These are phyloP conservation scores for Centropus unirufus DNA, from an alignment of 2,113 vertebrate species.

Conservation along the genomic window DNA sequence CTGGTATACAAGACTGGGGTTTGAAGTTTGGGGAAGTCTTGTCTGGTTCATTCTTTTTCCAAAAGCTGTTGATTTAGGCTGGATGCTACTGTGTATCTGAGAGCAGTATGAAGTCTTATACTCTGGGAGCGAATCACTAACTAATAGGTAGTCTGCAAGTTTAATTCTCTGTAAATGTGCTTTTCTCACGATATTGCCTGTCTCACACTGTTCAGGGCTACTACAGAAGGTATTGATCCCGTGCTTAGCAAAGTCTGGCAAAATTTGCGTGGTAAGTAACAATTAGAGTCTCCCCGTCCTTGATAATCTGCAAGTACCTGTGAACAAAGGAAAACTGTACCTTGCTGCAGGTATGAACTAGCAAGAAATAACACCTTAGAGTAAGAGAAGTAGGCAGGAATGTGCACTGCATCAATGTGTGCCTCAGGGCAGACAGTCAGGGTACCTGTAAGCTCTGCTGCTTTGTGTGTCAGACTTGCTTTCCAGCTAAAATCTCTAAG, in stretches of 20 bases:
- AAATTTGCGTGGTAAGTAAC: background rate
- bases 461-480: background rate
- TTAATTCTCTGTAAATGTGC: background rate
- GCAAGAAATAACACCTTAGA: background rate
- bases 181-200: background rate
- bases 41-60: background rate
- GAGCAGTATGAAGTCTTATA: background rate
- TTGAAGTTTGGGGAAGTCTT: background rate
- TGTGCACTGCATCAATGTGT: background rate
- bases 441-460: background rate
- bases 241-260: background rate
- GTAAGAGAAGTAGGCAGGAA: constrained; percentile 1
- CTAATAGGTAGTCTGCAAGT: background rate
- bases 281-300: background rate
- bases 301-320: background rate
- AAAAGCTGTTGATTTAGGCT: background rate
- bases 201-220: background rate
- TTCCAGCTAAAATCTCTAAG: background rate
- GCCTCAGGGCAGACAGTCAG: background rate
- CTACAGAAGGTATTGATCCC: background rate
- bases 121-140: background rate
- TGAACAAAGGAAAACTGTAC: background rate
- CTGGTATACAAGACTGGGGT: background rate
- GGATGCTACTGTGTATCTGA: background rate
- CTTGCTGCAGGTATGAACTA: constrained; percentile 54